phyloP scores from a whole-genome alignment of 2,113 vertebrate genomes.

The Peromyscus polionotus region DNA sequence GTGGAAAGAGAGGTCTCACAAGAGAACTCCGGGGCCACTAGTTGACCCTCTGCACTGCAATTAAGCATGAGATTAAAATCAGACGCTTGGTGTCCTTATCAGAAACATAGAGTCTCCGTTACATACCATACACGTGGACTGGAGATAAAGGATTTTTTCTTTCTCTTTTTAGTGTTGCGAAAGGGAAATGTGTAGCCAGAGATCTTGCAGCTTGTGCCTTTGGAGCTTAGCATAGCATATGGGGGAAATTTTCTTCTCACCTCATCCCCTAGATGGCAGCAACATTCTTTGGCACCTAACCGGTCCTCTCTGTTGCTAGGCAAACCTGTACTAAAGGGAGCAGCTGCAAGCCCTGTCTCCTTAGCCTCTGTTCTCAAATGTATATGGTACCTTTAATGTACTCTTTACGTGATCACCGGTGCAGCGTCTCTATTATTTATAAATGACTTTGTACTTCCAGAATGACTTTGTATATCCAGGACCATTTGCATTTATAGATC shows the following conservation, averaged over 20 bases:
- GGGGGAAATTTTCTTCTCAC: neutral
- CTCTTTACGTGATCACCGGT: neutral
- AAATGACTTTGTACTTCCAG: neutral
- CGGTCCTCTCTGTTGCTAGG: neutral
- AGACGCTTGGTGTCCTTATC: neutral
- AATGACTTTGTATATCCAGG: neutral
- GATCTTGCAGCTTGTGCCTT: neutral
- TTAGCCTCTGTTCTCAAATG: neutral
- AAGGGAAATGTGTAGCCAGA: neutral
- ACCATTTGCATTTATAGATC: neutral
- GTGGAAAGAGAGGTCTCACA: neutral
- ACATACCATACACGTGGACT: neutral
- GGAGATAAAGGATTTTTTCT: neutral
- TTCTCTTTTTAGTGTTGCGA: neutral
- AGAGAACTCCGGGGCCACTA: neutral
- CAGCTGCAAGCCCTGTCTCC: neutral
- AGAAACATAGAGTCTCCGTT: neutral
- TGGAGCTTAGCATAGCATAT: neutral
- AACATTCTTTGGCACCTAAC: constrained; percentile 22
- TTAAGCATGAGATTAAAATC: neutral
- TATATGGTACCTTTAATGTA: neutral
- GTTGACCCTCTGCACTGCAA: neutral
- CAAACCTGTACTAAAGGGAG: neutral
- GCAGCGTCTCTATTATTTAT: neutral
- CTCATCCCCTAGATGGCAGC: constrained; percentile 73